Percentiles rank a stretch among this genome's conserved stretches.
phyloP scores from a whole-genome alignment of 2,797 vertebrate genomes.

The Salmo trutta region DNA sequence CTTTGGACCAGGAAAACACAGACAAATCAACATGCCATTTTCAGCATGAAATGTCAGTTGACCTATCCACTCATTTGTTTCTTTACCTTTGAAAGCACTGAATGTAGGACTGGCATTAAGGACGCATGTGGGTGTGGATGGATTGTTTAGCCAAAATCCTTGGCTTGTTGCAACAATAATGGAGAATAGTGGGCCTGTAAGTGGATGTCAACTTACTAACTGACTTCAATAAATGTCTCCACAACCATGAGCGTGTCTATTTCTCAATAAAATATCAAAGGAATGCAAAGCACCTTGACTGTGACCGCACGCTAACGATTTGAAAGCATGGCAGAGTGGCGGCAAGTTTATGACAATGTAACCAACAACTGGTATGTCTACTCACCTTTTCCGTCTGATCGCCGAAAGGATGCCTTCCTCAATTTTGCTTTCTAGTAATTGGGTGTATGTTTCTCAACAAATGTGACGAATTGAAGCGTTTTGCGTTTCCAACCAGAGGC shows the following conservation, averaged over 20 bases:
- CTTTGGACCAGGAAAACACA: slow-evolving; percentile 63
- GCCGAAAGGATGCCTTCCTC: background rate
- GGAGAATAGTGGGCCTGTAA: background rate
- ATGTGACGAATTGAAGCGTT: background rate
- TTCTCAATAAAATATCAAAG: slow-evolving; percentile 6
- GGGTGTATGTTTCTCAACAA: background rate
- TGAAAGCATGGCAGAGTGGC: slow-evolving; percentile 60
- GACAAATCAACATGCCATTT: slow-evolving; percentile 51
- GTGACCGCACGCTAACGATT: slow-evolving; percentile 14
- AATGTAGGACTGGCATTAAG: slow-evolving; percentile 39
- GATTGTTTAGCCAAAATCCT: slow-evolving; percentile 19
- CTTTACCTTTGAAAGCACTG: slow-evolving; percentile 53
- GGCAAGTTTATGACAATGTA: background rate
- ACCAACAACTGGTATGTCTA: too few species aligned
- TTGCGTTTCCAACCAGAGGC: slow-evolving; percentile 83
- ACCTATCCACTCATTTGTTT: slow-evolving; percentile 49
- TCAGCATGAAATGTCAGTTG: slow-evolving; percentile 66
- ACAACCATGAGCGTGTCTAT: slow-evolving; percentile 25
- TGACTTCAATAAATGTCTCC: slow-evolving; percentile 44
- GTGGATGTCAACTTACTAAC: slow-evolving; percentile 34
- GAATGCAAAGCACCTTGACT: background rate
- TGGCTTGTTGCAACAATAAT: slow-evolving; percentile 7
- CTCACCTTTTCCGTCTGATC: background rate
- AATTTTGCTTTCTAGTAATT: background rate
- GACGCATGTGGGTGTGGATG: slow-evolving; percentile 50